Base-by-base conservation (phyloP, 2,888 invertebrate genomes). In the Tineola bisselliella region DNA sequence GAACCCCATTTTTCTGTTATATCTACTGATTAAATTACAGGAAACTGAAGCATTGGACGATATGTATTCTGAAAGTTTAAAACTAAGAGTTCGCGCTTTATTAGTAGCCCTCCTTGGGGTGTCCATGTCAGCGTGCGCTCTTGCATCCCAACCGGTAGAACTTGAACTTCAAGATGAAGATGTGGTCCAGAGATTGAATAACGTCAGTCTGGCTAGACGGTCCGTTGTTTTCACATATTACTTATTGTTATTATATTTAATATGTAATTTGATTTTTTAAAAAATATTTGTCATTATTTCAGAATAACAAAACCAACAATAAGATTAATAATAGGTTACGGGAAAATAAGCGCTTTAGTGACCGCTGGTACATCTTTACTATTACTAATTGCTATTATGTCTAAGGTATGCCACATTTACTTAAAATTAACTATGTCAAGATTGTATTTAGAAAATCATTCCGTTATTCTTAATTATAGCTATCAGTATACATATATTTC, bases 281-380 rank as follows among this genome's bases (percentile, higher is more conserved):
- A n/a, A n/a, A n/a, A n/a, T n/a, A n/a, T n/a, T n/a, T n/a, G n/a
- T n/a, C n/a, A n/a, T n/a, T 62, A 61, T 76, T 74, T 60, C 70
- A 86, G 86, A 63, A 79, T 86, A 64, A 83, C 83, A 2, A 87
- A 87, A 65, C 87, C 87, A 8, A 84, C 84, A 2, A 84, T 87
- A 63, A 81, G 83, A 17, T 72, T 87, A 5, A 75, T 84, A 31
- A 76, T 87, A 69, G 87, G 87, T 33, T 83, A 81, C 63, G 80
- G 84, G 8, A 84, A 79, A 64, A 68, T 84, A 25, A 84, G 86
- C 64, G 84, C 84, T 0, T 75, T 80, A 63, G 76, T 86, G 8
- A 86, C 87, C 5, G 80, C 83, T 8, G 66, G 66, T 10, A 74
- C 81, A 1, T 87, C 87, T 10, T 67, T 86, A 12, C 66, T 87